Conservation (phyloP, 2,113 vertebrate species). For the Scalopus aquaticus region DNA sequence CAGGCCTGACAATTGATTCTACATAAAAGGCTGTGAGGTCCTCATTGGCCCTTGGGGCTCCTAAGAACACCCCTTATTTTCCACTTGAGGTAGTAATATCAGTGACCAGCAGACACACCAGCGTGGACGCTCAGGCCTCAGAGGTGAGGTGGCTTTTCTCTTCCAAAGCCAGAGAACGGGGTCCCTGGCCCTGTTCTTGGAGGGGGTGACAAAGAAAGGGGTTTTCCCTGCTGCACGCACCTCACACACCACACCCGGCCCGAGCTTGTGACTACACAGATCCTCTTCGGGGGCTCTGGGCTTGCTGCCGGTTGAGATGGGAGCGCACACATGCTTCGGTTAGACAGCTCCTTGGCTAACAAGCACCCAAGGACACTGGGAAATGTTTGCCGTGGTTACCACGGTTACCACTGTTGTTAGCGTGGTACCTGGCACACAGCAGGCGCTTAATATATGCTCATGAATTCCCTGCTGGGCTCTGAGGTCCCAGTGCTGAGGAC, state of each 20-base stretch:
- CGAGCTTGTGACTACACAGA: fast-evolving
- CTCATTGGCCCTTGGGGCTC: background rate
- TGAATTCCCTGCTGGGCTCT: background rate
- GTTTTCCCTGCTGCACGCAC: background rate
- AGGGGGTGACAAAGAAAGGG: background rate
- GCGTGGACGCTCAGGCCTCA: background rate
- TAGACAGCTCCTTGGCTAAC: background rate
- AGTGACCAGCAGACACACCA: background rate
- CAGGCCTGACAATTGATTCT: background rate
- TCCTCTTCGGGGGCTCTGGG: background rate
- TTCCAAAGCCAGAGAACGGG: background rate
- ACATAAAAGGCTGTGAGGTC: background rate
- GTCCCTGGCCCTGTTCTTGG: background rate
- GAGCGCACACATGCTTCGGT: background rate
- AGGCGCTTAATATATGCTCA: background rate
- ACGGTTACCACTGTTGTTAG: background rate
- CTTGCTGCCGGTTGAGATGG: background rate
- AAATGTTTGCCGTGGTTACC: background rate
- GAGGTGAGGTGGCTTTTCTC: background rate
- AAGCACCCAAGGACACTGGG: background rate
- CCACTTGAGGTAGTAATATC: background rate
- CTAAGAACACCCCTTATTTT: background rate
- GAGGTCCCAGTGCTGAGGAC: background rate
- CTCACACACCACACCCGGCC: background rate
- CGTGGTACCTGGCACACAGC: background rate